Conservation (phyloP, 2,888 invertebrate species). For the Yponomeuta evonymella region DNA sequence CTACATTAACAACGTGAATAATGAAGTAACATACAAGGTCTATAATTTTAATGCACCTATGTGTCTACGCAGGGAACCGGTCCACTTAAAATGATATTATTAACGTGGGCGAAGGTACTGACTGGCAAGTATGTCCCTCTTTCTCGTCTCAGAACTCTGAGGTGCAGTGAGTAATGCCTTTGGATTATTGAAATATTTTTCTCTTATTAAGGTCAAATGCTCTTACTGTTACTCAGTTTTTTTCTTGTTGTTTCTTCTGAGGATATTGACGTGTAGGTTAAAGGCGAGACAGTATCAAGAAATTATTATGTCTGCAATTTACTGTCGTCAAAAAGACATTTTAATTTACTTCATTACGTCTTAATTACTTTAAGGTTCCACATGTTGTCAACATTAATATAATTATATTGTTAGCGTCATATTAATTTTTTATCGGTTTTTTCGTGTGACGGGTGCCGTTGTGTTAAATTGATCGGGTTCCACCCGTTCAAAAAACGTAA, state of each 20-base stretch:
- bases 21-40: conserved; percentile 29
- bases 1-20: conserved; percentile 16
- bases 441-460: background rate
- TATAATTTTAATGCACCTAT: conserved; percentile 45
- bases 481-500: background rate
- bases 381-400: background rate
- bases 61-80: conserved; percentile 54
- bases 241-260: background rate
- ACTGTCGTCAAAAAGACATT: background rate
- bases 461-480: background rate
- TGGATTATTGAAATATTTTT: conserved; percentile 12
- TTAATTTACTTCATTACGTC: background rate
- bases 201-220: background rate
- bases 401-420: background rate
- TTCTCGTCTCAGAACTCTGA: conserved; percentile 19
- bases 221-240: background rate
- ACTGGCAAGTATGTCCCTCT: conserved; percentile 15
- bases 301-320: no score
- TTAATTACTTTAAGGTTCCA: background rate
- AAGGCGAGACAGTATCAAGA: background rate
- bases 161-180: conserved; percentile 17
- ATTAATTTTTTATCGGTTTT: background rate
- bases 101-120: conserved; percentile 42
- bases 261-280: background rate
- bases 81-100: conserved; percentile 63